Conservation (phyloP, 2,888 invertebrate genomes). For the Himalopsyche anomala region DNA sequence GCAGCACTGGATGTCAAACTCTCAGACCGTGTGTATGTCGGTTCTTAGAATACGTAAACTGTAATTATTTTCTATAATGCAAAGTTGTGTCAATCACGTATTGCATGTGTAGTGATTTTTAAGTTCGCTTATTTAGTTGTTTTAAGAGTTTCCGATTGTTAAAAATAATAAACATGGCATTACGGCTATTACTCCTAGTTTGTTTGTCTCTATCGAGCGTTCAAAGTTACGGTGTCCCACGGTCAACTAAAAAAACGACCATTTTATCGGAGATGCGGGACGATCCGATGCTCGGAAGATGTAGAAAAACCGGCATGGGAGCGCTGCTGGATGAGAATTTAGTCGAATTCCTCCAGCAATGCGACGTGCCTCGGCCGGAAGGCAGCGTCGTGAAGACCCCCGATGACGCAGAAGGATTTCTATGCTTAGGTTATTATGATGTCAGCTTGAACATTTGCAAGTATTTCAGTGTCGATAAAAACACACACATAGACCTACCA, state of each 20-base stretch:
- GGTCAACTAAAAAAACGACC: background rate
- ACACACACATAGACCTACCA: conserved; percentile 8
- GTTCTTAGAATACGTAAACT: background rate
- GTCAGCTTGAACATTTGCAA: conserved; percentile 52
- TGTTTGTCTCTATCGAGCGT: background rate
- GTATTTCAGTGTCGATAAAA: conserved; percentile 1
- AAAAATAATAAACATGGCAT: background rate
- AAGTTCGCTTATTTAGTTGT: background rate
- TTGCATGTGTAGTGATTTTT: too few species aligned
- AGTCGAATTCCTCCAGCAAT: conserved; percentile 41
- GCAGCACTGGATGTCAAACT: conserved; percentile 13
- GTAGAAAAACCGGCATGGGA: background rate
- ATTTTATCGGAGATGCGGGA: background rate
- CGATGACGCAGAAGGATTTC: conserved; percentile 14
- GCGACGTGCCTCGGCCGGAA: conserved; percentile 44
- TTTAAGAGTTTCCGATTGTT: background rate
- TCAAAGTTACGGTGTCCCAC: background rate
- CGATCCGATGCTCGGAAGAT: background rate
- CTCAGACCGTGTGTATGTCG: background rate
- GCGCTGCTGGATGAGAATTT: conserved; percentile 39
- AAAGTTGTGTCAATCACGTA: background rate
- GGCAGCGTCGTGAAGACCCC: background rate
- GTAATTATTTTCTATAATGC: background rate
- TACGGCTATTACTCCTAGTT: background rate
- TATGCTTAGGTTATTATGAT: conserved; percentile 56